Conservation (phyloP, 2,888 invertebrate genomes). For the Eilema sororculum region DNA sequence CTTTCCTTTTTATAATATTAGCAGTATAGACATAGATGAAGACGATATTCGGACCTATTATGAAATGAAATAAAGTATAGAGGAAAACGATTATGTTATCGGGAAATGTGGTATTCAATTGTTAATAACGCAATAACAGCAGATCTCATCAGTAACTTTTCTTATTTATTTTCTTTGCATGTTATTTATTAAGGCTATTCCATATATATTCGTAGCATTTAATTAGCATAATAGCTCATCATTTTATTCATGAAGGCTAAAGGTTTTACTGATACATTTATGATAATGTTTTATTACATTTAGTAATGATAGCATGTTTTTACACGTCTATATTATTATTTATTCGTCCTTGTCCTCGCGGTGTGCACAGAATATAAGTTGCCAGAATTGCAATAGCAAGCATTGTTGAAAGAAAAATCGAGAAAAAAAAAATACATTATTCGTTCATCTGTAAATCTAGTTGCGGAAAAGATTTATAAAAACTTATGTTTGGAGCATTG, state of each 20-base stretch:
- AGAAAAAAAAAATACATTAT: no score
- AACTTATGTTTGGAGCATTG: no score
- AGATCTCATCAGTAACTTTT: slow-evolving; percentile 26
- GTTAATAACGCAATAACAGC: slow-evolving; percentile 31
- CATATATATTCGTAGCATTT: slow-evolving; percentile 6
- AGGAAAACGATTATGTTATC: slow-evolving; percentile 36
- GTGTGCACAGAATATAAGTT: no score
- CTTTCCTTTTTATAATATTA: no score
- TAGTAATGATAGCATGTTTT: neutral
- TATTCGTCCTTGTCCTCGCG: no score
- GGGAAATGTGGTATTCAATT: slow-evolving; percentile 32
- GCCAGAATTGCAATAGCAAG: no score
- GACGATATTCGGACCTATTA: slow-evolving; percentile 38
- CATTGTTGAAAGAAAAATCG: no score
- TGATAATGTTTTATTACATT: neutral
- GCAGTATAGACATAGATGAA: no score
- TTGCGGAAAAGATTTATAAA: no score
- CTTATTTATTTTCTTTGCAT: slow-evolving; percentile 17
- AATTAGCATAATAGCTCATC: neutral
- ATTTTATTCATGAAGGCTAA: neutral
- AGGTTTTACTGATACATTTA: neutral
- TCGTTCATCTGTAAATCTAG: no score
- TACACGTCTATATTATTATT: neutral
- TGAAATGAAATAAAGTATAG: slow-evolving; percentile 29
- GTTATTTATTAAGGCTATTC: slow-evolving; percentile 7